Evolutionary conservation across 2,113 vertebrate species (phyloP).

Genomic region (Todiramphus chloris): DNA sequence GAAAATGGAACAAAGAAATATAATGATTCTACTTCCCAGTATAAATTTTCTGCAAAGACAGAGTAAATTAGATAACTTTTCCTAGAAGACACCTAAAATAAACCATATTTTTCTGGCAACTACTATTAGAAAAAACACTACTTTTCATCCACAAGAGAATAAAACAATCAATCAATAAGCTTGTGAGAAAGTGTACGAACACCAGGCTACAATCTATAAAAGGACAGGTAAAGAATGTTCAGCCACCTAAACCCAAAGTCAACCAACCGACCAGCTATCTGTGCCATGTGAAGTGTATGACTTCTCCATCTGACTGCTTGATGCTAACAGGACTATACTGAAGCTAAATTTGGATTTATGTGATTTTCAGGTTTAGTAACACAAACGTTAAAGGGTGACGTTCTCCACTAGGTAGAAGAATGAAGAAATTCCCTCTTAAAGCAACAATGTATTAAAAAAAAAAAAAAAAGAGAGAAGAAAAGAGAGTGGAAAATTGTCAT

Average conservation of each 20-base stretch:
- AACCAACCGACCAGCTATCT: not conserved
- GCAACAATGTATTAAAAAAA: not conserved
- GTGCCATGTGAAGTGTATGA: accelerated
- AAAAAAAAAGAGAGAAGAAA: too few species aligned
- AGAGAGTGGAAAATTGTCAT: not conserved
- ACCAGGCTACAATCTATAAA: not conserved
- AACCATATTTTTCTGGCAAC: constrained; percentile 23
- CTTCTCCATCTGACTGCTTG: not conserved
- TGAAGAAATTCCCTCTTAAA: not conserved
- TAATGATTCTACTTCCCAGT: not conserved
- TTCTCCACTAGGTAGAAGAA: not conserved
- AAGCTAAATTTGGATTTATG: not conserved
- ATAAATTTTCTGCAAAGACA: constrained; percentile 40
- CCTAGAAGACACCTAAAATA: constrained; percentile 47
- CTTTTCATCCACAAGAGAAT: constrained; percentile 34
- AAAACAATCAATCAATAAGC: constrained; percentile 65
- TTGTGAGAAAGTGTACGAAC: constrained; percentile 12
- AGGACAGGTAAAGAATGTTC: not conserved
- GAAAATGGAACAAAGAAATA: constrained; percentile 45
- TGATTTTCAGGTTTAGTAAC: not conserved
- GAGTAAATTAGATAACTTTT: constrained; percentile 56
- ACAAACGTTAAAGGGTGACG: not conserved
- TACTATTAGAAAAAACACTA: constrained; percentile 33
- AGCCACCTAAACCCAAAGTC: not conserved
- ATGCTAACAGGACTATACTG: accelerated